These are phyloP conservation scores for Hirtodrosophila histrioides DNA, from an alignment of 2,888 invertebrate species.

Conservation along the genomic window DNA sequence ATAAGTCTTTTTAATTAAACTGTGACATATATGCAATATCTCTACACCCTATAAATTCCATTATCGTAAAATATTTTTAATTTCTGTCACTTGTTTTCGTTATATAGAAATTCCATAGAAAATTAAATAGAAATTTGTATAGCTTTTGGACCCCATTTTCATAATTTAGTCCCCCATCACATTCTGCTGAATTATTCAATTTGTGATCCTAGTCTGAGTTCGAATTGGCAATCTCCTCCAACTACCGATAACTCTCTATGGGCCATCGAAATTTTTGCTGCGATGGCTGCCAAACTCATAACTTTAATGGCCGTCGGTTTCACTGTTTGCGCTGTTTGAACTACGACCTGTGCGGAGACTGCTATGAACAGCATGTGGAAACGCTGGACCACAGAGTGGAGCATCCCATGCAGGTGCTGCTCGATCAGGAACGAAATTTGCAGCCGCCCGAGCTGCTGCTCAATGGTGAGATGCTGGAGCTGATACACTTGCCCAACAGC, in stretches of 20 bases:
- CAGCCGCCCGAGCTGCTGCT: constrained; percentile 32
- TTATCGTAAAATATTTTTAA: constrained; percentile 11
- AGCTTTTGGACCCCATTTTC: constrained; percentile 37
- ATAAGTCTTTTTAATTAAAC: too few species aligned
- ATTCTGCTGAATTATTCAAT: constrained; percentile 6
- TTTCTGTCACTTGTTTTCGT: constrained; percentile 35
- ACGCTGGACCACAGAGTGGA: constrained; percentile 48
- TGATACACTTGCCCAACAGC: constrained; percentile 62
- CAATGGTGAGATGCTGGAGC: constrained; percentile 44
- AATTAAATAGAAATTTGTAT: constrained; percentile 16
- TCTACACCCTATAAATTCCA: too few species aligned
- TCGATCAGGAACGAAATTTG: constrained; percentile 12
- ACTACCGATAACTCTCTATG: constrained; percentile 31
- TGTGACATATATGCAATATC: too few species aligned
- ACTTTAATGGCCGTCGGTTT: constrained; percentile 63
- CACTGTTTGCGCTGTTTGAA: constrained; percentile 65
- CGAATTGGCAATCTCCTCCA: constrained; percentile 5
- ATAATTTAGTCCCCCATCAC: constrained; percentile 6
- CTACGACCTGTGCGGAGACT: constrained; percentile 65
- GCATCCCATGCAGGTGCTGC: constrained; percentile 71
- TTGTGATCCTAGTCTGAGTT: constrained; percentile 9
- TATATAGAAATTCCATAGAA: constrained; percentile 49
- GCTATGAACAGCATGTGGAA: constrained; percentile 55
- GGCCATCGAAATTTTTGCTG: constrained; percentile 60
- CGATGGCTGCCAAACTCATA: constrained; percentile 59